A percentile compares a stretch with the other conserved stretches of the same genome.
These are phyloP conservation scores for Drosophila miranda DNA, from an alignment of 1,140 invertebrate species.

Conservation along the genomic window DNA sequence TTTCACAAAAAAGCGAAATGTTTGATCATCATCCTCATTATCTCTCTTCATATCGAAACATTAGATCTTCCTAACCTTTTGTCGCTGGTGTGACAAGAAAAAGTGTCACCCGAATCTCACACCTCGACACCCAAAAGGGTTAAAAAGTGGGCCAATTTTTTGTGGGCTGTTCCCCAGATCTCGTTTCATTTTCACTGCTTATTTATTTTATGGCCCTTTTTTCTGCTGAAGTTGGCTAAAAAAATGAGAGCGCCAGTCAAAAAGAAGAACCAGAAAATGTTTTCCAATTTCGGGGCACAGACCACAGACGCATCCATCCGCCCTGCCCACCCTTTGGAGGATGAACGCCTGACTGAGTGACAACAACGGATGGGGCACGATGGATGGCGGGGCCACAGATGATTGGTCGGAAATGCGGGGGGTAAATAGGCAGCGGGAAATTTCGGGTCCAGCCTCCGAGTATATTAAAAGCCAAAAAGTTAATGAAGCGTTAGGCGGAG, in stretches of 20 bases:
- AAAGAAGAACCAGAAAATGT: constrained; percentile 35
- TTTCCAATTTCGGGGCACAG: constrained; percentile 55
- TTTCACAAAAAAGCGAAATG: no score
- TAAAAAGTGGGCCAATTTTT: constrained; percentile 24
- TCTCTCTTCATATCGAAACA: no score
- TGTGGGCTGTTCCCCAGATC: constrained; percentile 27
- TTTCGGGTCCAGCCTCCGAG: constrained; percentile 43
- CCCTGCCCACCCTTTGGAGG: constrained; percentile 1
- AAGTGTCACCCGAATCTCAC: constrained; percentile 33
- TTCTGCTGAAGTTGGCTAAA: constrained; percentile 43
- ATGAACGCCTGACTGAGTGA: constrained; percentile 66
- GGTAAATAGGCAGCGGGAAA: constrained; percentile 49
- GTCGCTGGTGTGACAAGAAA: not conserved
- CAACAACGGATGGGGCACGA: constrained; percentile 31
- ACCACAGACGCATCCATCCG: constrained; percentile 13
- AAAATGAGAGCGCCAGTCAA: not conserved
- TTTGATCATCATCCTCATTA: no score
- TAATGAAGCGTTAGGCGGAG: constrained; percentile 67
- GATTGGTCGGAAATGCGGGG: constrained; percentile 27
- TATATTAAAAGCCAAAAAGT: constrained; percentile 76
- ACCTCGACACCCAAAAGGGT: constrained; percentile 42
- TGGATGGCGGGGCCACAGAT: constrained; percentile 17
- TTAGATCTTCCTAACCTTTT: no score
- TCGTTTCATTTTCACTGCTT: constrained; percentile 47
- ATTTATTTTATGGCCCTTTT: constrained; percentile 66